Evolutionary conservation across 2,888 invertebrate species (phyloP), one percentile per base, ranked within the genome.

Genomic region (Taenaris catops): DNA sequence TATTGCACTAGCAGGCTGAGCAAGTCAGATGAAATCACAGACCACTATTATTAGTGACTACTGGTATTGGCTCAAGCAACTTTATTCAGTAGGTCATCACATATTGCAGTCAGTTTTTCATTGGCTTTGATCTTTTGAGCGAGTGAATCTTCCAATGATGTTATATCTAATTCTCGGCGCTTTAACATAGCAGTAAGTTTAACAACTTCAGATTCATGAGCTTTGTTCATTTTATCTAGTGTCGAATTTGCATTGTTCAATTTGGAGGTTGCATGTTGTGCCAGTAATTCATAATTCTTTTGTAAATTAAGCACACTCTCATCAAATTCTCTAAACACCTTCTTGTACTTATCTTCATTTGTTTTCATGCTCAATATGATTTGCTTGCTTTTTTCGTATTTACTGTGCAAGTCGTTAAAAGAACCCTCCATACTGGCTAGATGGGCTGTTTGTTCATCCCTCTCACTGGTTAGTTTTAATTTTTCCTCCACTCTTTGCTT

Each of bases 101-200:
- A 95, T 60, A 98, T 94, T 55, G 94, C 93, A 28, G 96, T 93
- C 54, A 98, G 84, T 72, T 96, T 96, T 51, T 92, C 91, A 65
- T 96, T 97, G 64, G 97, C 97, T 70, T 94, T 94, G 1, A 91
- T 91, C 83, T 97, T 97, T 66, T 96, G 96, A 45, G 94, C 91
- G 20, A 97, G 86, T 27, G 93, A 91, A 58, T 94, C 94, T 58
- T 95, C 93, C 32, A 97, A 78, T 2, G 96, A 94, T 43, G 91
- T 91, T 32, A 93, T 91, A 51, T 94, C 93, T 49, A 98, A 89
- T 62, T 98, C 97, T 52, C 95, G 91, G 62, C 96, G 94, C 66
- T 95, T 95, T 29, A 95, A 89, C 80, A 95, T 91, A 4, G 97
- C 96, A 58, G 93, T 93, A 43, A 96, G 80, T 69, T 95, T 94